Evolutionary conservation across 2,797 vertebrate genomes (phyloP), one percentile per base, ranked within the genome.

Genomic region (Sardinella longiceps): DNA sequence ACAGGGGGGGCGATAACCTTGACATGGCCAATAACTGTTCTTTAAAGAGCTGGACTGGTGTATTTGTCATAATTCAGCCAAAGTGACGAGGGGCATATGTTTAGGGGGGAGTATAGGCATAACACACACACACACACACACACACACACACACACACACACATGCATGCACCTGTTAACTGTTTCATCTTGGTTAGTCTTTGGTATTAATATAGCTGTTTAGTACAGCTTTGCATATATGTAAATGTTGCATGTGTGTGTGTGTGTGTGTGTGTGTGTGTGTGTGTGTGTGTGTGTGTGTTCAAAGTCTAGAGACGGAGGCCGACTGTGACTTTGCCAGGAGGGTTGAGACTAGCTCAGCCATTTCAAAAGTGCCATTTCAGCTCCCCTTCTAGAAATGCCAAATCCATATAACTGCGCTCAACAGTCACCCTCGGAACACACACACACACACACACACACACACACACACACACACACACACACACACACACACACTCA

Each of bases 331-430:
- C 30, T 70, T 70, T 70, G 63, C 63, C 63, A 70, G 63, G 63
- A 70, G 63, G 28, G 63, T 33, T 30, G 11, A 70, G 28, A 12
- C 63, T 11, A 70, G 63, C 63, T 70, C 63, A 70, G 63, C 28
- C 63, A 28, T 70, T 70, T 70, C 63, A 70, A 70, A 70, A 70
- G 63, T 70, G 63, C 63, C 25, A 70, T 70, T 70, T 37, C 63
- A 70, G 63, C 63, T 70, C 63, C 63, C 63, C 15, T 70, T 70
- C 63, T 14, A 37, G 33, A 70, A 70, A 70, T 70, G 63, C 63
- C 63, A 70, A 70, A 70, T 70, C 63, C 28, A 70, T 70, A 70
- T 70, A 37, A 70, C 63, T 18, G 28, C 37, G 63, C 63, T 70
- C 63, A 70, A 70, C 63, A 70, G 63, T 37, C 63, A 70, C 63